Conservation (phyloP, 1,140 invertebrate genomes). For the Penaeus vannamei region DNA sequence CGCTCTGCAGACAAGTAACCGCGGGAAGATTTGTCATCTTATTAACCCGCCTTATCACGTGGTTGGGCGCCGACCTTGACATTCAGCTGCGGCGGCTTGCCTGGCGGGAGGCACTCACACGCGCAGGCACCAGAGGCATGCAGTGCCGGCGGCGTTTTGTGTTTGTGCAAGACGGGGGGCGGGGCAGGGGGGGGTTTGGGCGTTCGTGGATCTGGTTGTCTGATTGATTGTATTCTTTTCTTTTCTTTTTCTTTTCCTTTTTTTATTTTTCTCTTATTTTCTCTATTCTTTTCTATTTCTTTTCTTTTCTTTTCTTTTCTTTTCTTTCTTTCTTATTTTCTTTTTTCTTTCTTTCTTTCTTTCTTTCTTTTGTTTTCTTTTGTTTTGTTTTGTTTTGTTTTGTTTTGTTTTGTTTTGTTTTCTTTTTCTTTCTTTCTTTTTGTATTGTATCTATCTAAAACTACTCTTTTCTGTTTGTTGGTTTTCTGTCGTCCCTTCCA, state of each 20-base stretch:
- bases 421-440: neutral
- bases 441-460: neutral
- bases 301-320: neutral
- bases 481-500: too few species aligned
- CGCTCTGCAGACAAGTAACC: too few species aligned
- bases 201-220: neutral
- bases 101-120: too few species aligned
- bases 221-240: neutral
- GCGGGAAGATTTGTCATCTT: too few species aligned
- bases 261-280: neutral
- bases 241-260: neutral
- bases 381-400: neutral
- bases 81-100: too few species aligned
- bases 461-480: neutral
- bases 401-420: too few species aligned
- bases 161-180: too few species aligned
- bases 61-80: too few species aligned
- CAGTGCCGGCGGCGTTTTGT: slow-evolving; percentile 8
- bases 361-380: neutral
- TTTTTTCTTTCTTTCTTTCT: neutral
- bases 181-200: slow-evolving; percentile 10
- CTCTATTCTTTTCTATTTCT: neutral
- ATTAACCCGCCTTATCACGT: too few species aligned
- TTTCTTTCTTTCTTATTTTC: too few species aligned
- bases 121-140: too few species aligned